Evolutionary conservation across 2,888 invertebrate species (phyloP).

Genomic region (Antheraea assamensis): DNA sequence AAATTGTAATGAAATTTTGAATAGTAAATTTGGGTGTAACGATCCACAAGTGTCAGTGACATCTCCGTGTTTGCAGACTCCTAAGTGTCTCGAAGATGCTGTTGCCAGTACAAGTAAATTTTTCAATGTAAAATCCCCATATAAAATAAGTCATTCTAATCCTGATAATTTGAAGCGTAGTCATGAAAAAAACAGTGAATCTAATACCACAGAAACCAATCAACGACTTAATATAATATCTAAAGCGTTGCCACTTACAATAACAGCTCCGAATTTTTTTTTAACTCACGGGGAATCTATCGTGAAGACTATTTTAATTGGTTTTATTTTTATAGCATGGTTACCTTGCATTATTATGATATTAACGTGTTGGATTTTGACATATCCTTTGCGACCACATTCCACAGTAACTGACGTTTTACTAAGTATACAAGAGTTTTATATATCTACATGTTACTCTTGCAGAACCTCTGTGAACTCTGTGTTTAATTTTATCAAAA

Average conservation of each 20-base stretch:
- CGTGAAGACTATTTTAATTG: slow-evolving; percentile 40
- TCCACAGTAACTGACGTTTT: slow-evolving; percentile 12
- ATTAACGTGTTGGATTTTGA: slow-evolving; percentile 43
- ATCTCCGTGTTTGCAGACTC: slow-evolving; percentile 25
- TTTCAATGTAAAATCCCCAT: neutral
- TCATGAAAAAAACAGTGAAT: slow-evolving; percentile 1
- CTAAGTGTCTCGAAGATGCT: slow-evolving; percentile 24
- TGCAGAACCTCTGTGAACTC: neutral
- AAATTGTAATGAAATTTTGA: neutral
- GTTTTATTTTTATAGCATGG: slow-evolving; percentile 46
- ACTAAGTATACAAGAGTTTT: neutral
- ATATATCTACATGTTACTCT: neutral
- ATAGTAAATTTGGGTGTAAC: slow-evolving; percentile 13
- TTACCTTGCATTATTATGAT: slow-evolving; percentile 50
- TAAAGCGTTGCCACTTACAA: slow-evolving; percentile 17
- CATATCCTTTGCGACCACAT: slow-evolving; percentile 41
- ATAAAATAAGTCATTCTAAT: neutral
- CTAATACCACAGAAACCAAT: neutral
- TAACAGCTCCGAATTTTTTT: slow-evolving; percentile 16
- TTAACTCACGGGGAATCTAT: slow-evolving; percentile 23
- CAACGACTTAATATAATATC: slow-evolving; percentile 4
- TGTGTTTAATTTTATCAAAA: slow-evolving; percentile 29
- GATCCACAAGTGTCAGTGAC: slow-evolving; percentile 30
- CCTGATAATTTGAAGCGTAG: neutral
- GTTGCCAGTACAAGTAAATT: slow-evolving; percentile 20